Base-by-base conservation (phyloP, 1,140 invertebrate species). In the Zaprionus kolodkinae region DNA sequence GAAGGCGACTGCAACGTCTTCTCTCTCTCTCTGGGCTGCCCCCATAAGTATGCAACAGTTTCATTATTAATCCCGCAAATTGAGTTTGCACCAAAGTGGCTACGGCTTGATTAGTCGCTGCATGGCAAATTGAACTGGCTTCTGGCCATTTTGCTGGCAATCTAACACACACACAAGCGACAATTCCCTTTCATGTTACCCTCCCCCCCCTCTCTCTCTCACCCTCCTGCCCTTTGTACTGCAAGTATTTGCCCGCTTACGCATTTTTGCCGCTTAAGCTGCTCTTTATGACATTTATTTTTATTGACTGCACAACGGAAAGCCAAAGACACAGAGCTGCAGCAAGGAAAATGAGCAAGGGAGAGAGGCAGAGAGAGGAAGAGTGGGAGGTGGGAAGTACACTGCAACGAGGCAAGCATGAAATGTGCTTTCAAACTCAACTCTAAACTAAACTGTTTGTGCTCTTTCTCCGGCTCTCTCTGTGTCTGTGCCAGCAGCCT, bases 271-370 rank as follows among this genome's bases (percentile, higher is more conserved):
- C 80, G 78, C 66, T 71, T 89, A 89, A 88, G 84, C 85, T 88
- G 62, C 81, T 72, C 71, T 73, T 88, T 88, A 89, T 88, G 85
- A 89, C 85, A 88, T 88, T 88, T 88, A 88, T 88, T 88, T 88
- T 88, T 89, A 88, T 88, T 88, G 84, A 88, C 85, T 81, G 71
- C 77, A 38, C 54, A 69, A 70, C 64, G 65, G 59, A 56, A 72
- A 25, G 45, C 17, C 11, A 9, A 50, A 50, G 45, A 50, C 45
- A 50, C 50, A 71, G 43, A 25, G 73, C 27, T 30, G 27, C 6
- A 21, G 27, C 1, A 30, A 35, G 12, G 3, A 11, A 25, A 21
- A 50, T 25, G 45, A 17, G 15, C 7, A 6, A 50, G 5, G 12
- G 1, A 11, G 15, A 21, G 43, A 11, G 2, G 5, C 38, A 40